phyloP scores from a whole-genome alignment of 2,797 vertebrate species.

The Petrocephalus schoutedeni region DNA sequence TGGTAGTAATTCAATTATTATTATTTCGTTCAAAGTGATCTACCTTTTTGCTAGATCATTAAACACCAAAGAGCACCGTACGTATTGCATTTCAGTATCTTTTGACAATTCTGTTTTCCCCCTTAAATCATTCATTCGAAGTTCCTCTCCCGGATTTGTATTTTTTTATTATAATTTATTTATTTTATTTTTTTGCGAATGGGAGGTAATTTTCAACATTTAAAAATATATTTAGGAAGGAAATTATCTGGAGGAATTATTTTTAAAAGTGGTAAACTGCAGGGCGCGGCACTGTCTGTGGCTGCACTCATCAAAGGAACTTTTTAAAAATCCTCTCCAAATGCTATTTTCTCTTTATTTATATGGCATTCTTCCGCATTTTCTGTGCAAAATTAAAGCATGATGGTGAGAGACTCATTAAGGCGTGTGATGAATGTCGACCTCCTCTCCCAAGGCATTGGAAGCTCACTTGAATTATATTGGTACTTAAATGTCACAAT shows the following conservation, averaged over 20 bases:
- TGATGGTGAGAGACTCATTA: conserved; percentile 27
- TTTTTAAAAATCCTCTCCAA: conserved; percentile 28
- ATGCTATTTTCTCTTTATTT: conserved; percentile 37
- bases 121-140: neutral
- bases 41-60: conserved; percentile 40
- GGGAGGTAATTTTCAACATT: neutral
- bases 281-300: conserved; percentile 23
- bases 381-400: conserved; percentile 39
- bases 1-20: conserved; percentile 43
- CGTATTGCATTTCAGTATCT: conserved; percentile 28
- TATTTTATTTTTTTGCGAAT: conserved; percentile 24
- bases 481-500: conserved; percentile 31
- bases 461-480: conserved; percentile 37
- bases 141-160: neutral
- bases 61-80: conserved; percentile 64
- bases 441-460: conserved; percentile 15
- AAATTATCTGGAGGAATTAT: conserved; percentile 17
- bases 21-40: conserved; percentile 37
- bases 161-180: conserved; percentile 8
- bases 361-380: conserved; percentile 35
- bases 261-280: conserved; percentile 40
- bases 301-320: conserved; percentile 23
- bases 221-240: conserved; percentile 21
- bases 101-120: neutral
- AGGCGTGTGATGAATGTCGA: conserved; percentile 17